Evolutionary conservation across 2,888 invertebrate species (phyloP).

Genomic region (Scaeva pyrastri): DNA sequence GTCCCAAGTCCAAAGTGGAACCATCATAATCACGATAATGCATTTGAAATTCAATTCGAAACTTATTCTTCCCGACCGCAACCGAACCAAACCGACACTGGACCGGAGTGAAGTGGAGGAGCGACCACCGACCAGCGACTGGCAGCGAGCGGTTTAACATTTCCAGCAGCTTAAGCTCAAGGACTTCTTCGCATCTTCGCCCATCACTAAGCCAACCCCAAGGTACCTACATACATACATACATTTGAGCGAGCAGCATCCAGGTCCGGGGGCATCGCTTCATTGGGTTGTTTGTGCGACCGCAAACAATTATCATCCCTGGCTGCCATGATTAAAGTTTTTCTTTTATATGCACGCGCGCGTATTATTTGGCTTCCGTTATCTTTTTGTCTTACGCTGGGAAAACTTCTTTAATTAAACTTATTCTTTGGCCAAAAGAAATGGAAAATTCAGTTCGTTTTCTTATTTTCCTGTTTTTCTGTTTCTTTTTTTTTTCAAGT

Average conservation of each 20-base stretch:
- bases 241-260: too few relatives aligned
- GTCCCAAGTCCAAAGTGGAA: conserved; percentile 36
- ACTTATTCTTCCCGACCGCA: background rate
- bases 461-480: background rate
- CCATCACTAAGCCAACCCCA: conserved; percentile 17
- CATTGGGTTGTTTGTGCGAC: conserved; percentile 54
- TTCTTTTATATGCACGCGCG: conserved; percentile 64
- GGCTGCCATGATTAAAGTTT: conserved; percentile 69
- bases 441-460: conserved; percentile 53
- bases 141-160: conserved; percentile 21
- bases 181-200: conserved; percentile 25
- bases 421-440: conserved; percentile 71
- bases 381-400: conserved; percentile 58
- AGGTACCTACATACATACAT: too few relatives aligned
- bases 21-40: conserved; percentile 60
- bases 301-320: conserved; percentile 72
- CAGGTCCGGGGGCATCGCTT: background rate
- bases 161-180: conserved; percentile 50
- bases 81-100: background rate
- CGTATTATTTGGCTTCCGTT: conserved; percentile 62
- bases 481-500: background rate
- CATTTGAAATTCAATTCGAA: conserved; percentile 70
- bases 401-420: conserved; percentile 76
- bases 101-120: background rate
- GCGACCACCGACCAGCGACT: too few relatives aligned